These are phyloP conservation scores for Rynchops niger DNA, from an alignment of 2,113 vertebrate genomes.

Conservation along the genomic window DNA sequence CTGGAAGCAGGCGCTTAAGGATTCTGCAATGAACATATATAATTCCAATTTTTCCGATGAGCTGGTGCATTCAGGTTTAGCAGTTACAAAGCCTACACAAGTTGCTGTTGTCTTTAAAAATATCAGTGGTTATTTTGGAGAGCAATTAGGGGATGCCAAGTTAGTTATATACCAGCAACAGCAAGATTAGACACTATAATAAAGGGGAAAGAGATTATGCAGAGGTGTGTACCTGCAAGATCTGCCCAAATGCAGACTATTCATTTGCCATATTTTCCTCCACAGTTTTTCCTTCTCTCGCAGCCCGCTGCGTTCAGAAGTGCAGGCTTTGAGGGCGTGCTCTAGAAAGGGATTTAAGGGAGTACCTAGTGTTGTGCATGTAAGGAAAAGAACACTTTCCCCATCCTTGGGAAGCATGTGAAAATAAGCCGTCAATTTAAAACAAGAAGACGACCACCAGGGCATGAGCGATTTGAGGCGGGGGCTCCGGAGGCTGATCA, in stretches of 20 bases:
- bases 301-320: neutral
- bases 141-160: neutral
- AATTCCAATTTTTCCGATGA: neutral
- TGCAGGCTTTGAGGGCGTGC: accelerated
- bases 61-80: neutral
- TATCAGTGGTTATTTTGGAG: neutral
- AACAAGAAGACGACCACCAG: neutral
- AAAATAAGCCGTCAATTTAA: neutral
- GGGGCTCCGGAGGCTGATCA: neutral
- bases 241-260: neutral
- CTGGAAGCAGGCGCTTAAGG: neutral
- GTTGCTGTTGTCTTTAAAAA: neutral
- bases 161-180: neutral
- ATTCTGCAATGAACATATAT: neutral
- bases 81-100: neutral
- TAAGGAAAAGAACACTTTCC: neutral
- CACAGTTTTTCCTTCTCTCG: neutral
- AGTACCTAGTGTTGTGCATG: neutral
- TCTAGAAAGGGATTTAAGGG: neutral
- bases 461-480: neutral
- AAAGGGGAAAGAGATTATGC: neutral
- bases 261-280: neutral
- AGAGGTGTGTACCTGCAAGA: neutral
- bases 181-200: neutral
- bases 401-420: neutral